These are phyloP conservation scores for Drosophila cognata DNA, from an alignment of 2,888 invertebrate genomes.

Conservation along the genomic window DNA sequence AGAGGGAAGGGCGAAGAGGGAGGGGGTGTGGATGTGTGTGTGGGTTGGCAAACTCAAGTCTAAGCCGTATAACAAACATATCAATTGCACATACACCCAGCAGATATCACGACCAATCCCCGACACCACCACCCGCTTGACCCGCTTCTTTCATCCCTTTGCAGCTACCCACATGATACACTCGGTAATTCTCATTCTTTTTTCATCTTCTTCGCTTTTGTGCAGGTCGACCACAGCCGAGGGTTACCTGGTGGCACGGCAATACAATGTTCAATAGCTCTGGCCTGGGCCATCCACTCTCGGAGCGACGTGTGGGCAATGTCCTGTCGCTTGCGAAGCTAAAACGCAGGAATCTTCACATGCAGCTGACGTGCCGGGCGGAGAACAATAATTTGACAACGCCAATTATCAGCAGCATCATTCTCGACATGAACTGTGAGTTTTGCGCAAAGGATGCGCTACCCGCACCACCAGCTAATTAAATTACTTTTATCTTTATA, in stretches of 20 bases:
- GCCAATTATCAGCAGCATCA: conserved; percentile 89
- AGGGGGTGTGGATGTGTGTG: neutral
- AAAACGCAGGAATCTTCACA: conserved; percentile 88
- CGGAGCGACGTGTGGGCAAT: conserved; percentile 88
- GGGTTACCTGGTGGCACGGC: conserved; percentile 89
- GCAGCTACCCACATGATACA: conserved; percentile 31
- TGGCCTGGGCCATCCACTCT: conserved; percentile 87
- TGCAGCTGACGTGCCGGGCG: conserved; percentile 88
- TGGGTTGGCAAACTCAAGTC: conserved; percentile 47
- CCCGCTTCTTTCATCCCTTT: conserved; percentile 27
- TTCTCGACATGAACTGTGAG: conserved; percentile 90
- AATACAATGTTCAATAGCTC: conserved; percentile 88
- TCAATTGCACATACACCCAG: conserved; percentile 70
- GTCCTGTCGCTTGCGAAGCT: conserved; percentile 88
- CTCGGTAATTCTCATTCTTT: conserved; percentile 65
- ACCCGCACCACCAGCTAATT: conserved; percentile 51
- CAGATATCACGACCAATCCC: conserved; percentile 7
- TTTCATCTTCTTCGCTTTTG: conserved; percentile 7
- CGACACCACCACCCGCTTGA: neutral
- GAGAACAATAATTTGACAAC: conserved; percentile 89
- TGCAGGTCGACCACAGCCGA: conserved; percentile 88
- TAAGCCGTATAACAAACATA: conserved; percentile 78
- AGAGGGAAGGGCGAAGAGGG: neutral
- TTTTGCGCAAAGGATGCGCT: conserved; percentile 56
- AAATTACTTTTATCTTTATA: conserved; percentile 45